phyloP scores from a whole-genome alignment of 2,797 vertebrate species.

The Margarornis squamiger region DNA sequence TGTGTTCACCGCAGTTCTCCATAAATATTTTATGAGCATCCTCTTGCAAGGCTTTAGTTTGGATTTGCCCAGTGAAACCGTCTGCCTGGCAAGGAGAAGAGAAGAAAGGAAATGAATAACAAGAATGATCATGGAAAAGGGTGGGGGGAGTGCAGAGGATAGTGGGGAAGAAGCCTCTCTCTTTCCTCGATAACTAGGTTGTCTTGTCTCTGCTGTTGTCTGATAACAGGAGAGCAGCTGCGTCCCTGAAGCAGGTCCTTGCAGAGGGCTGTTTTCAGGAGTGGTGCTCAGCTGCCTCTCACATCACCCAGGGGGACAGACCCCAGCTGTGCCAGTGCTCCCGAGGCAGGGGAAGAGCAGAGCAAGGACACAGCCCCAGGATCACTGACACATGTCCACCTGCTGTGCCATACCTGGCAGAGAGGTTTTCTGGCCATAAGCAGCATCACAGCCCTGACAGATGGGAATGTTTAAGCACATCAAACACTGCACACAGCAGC shows the following conservation, averaged over 20 bases:
- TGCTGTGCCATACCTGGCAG: background rate
- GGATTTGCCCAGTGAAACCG: constrained; percentile 14
- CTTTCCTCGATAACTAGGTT: background rate
- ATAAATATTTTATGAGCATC: constrained; percentile 72
- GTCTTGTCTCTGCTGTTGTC: background rate
- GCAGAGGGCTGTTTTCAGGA: background rate
- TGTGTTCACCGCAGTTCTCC: constrained; percentile 28
- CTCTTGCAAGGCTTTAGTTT: constrained; percentile 45
- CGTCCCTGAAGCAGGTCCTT: background rate
- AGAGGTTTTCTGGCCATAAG: background rate
- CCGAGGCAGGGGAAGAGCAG: background rate
- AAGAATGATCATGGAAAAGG: background rate
- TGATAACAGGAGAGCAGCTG: background rate
- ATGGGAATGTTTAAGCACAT: background rate
- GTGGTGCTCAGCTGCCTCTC: background rate
- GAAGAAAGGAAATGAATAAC: constrained; percentile 9
- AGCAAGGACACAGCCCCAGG: fast-evolving
- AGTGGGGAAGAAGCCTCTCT: background rate
- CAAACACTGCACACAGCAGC: fast-evolving
- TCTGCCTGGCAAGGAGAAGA: background rate
- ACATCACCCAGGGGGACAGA: background rate
- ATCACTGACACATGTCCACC: fast-evolving
- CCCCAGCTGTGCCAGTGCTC: fast-evolving
- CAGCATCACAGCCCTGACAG: background rate
- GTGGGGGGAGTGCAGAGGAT: background rate